Evolutionary conservation across 2,113 vertebrate species (phyloP).

Genomic region (Corvus cornix): DNA sequence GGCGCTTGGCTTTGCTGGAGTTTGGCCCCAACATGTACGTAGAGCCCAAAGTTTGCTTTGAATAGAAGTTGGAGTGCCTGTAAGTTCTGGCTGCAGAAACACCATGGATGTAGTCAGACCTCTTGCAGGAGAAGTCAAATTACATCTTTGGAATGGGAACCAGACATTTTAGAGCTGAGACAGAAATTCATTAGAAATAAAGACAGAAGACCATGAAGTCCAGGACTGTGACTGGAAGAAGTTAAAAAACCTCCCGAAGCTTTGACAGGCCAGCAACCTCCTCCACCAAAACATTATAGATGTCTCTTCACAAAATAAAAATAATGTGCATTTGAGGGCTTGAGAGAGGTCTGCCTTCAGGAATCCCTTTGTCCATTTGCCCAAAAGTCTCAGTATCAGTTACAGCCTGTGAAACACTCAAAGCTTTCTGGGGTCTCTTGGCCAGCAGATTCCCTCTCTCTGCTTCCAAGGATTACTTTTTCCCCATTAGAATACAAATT

Average conservation of each 20-base stretch:
- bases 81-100: background rate
- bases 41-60: background rate
- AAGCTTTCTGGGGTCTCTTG: constrained; percentile 12
- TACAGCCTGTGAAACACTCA: constrained; percentile 32
- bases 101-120: background rate
- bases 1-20: background rate
- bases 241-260: background rate
- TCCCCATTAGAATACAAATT: constrained; percentile 26
- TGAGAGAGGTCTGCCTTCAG: constrained; percentile 41
- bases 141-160: constrained; percentile 22
- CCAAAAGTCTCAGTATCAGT: constrained; percentile 42
- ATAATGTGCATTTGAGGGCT: background rate
- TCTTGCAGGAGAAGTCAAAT: constrained; percentile 28
- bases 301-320: background rate
- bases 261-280: constrained; percentile 22
- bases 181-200: constrained; percentile 17
- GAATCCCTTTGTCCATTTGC: constrained; percentile 60
- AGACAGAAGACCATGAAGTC: background rate
- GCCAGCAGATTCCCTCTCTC: constrained; percentile 44
- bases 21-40: background rate
- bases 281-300: constrained; percentile 33
- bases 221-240: constrained; percentile 20
- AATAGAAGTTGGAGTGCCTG: background rate
- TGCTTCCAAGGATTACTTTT: constrained; percentile 52
- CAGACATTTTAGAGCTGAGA: constrained; percentile 36